These are phyloP conservation scores for Artemia franciscana DNA, from an alignment of 1,140 invertebrate species.

Conservation along the genomic window DNA sequence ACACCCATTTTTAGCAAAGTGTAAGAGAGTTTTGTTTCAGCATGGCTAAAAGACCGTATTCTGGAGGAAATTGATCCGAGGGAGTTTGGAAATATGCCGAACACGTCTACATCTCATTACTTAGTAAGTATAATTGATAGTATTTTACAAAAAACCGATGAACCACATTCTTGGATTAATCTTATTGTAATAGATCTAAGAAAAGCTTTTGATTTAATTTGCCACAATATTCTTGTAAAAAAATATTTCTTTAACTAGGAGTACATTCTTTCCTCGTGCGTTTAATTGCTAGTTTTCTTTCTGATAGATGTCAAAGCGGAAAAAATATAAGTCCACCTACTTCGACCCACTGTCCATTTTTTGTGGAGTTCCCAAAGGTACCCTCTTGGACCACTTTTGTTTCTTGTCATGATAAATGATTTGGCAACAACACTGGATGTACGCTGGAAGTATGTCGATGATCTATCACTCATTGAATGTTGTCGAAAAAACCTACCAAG, in stretches of 20 bases:
- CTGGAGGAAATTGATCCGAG: no score
- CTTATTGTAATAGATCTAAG: background rate
- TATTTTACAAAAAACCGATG: background rate
- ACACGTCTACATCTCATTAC: background rate
- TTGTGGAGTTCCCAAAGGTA: no score
- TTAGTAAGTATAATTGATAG: background rate
- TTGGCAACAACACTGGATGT: no score
- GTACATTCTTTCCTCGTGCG: background rate
- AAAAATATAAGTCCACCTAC: background rate
- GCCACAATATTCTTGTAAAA: background rate
- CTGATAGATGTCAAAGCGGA: background rate
- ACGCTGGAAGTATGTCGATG: background rate
- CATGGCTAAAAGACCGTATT: no score
- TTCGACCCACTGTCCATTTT: no score
- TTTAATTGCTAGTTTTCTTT: background rate
- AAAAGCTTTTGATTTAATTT: background rate
- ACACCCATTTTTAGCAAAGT: no score
- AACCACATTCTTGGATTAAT: background rate
- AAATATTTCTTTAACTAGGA: background rate
- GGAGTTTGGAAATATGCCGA: background rate
- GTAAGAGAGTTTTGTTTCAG: no score
- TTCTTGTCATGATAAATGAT: no score
- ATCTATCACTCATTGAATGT: background rate
- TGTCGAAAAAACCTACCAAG: background rate
- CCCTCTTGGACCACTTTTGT: no score